These are phyloP conservation scores for Toxostoma redivivum DNA, from an alignment of 2,113 vertebrate species.

Conservation along the genomic window DNA sequence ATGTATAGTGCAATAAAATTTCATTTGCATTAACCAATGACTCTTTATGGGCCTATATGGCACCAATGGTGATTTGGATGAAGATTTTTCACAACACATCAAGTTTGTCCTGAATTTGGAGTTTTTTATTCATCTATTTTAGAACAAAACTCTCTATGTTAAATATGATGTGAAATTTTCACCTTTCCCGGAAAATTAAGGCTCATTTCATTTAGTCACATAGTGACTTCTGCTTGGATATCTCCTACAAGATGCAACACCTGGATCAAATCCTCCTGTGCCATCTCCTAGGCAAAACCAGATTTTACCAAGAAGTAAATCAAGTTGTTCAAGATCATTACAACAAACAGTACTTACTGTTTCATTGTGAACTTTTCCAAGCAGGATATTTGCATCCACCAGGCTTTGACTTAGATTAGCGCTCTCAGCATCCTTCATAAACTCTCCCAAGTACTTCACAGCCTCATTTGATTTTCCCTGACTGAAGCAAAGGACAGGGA, in stretches of 20 bases:
- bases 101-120: neutral
- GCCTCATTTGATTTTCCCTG: constrained; percentile 66
- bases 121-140: neutral
- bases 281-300: neutral
- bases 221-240: neutral
- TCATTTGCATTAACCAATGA: neutral
- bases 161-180: neutral
- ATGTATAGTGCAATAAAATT: neutral
- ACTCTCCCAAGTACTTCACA: constrained; percentile 59
- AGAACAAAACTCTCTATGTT: neutral
- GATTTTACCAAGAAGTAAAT: neutral
- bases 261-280: neutral
- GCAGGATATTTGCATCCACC: constrained; percentile 66
- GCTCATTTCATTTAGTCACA: neutral
- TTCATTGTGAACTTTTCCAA: constrained; percentile 75
- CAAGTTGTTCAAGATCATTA: neutral
- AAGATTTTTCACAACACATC: neutral
- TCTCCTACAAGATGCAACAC: neutral
- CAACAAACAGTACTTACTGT: constrained; percentile 63
- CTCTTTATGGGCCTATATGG: neutral
- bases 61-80: neutral
- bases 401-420: constrained; percentile 57
- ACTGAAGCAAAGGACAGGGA: constrained; percentile 56
- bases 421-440: constrained; percentile 61
- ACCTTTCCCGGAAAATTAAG: neutral